Percentiles rank a stretch among this genome's conserved stretches.
phyloP scores from a whole-genome alignment of 2,113 vertebrate species.

The Microcebus ravelobensis region DNA sequence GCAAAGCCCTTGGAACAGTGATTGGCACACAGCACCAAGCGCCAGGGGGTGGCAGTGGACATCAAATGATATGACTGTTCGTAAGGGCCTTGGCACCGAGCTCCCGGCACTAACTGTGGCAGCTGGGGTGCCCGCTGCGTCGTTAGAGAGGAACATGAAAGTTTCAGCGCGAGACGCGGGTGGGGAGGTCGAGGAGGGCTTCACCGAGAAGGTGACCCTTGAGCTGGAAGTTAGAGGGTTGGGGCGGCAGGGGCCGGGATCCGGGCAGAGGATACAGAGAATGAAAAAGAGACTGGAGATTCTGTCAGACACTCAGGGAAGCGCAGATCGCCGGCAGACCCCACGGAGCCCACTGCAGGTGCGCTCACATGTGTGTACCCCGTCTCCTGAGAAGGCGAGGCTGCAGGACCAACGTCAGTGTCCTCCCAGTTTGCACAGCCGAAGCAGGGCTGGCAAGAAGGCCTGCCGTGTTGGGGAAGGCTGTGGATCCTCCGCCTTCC shows the following conservation, averaged over 20 bases:
- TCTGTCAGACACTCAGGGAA: neutral
- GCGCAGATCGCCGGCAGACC: neutral
- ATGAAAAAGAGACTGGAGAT: neutral
- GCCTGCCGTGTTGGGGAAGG: neutral
- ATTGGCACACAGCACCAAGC: neutral
- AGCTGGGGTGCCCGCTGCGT: no score
- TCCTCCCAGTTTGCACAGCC: neutral
- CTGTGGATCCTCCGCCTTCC: neutral
- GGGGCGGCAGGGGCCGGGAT: neutral
- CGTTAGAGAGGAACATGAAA: neutral
- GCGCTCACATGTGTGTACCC: accelerated
- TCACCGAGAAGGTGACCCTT: neutral
- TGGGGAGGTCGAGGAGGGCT: neutral
- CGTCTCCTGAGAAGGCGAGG: neutral
- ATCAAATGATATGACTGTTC: accelerated
- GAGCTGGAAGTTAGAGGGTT: neutral
- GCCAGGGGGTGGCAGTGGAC: accelerated
- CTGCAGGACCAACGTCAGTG: neutral
- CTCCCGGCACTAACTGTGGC: neutral
- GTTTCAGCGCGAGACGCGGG: neutral
- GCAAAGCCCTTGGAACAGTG: neutral
- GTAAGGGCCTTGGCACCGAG: neutral
- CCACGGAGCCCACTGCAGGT: neutral
- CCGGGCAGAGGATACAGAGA: neutral
- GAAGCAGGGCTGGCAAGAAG: neutral